These are phyloP conservation scores for Oscheius sp. DNA, from an alignment of 2,888 invertebrate genomes.

Conservation along the genomic window DNA sequence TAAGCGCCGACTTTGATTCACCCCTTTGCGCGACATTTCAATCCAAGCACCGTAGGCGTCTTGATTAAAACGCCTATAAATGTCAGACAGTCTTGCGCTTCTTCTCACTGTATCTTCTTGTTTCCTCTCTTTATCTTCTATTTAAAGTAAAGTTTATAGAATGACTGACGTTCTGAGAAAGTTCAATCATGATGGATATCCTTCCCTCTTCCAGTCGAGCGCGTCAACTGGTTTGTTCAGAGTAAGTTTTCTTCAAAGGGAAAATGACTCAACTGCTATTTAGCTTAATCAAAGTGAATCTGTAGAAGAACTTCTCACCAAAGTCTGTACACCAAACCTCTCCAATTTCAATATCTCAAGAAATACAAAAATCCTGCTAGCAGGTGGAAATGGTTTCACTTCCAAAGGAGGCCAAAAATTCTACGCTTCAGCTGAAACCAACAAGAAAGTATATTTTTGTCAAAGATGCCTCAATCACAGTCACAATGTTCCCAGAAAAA, in stretches of 20 bases:
- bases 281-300: neutral
- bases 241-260: neutral
- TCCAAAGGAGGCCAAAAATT: neutral
- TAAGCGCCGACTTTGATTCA: conserved; percentile 21
- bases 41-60: conserved; percentile 19
- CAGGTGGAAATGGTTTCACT: no score
- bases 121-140: neutral
- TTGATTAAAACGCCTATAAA: conserved; percentile 24
- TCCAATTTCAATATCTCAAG: no score
- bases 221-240: neutral
- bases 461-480: conserved; percentile 68
- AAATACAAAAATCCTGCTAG: neutral
- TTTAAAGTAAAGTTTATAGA: no score
- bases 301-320: conserved; percentile 12
- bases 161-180: conserved; percentile 23
- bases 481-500: conserved; percentile 59
- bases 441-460: conserved; percentile 66
- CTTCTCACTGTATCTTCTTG: neutral
- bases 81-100: conserved; percentile 7
- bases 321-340: neutral
- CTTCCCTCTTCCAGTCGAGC: neutral
- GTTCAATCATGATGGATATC: conserved; percentile 19
- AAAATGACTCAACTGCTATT: neutral
- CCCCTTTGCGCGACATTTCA: conserved; percentile 15
- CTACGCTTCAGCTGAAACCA: conserved; percentile 25